A percentile compares a stretch with the other conserved stretches of the same genome.
Conservation (phyloP, 2,888 invertebrate species). For the Protula sp. region DNA sequence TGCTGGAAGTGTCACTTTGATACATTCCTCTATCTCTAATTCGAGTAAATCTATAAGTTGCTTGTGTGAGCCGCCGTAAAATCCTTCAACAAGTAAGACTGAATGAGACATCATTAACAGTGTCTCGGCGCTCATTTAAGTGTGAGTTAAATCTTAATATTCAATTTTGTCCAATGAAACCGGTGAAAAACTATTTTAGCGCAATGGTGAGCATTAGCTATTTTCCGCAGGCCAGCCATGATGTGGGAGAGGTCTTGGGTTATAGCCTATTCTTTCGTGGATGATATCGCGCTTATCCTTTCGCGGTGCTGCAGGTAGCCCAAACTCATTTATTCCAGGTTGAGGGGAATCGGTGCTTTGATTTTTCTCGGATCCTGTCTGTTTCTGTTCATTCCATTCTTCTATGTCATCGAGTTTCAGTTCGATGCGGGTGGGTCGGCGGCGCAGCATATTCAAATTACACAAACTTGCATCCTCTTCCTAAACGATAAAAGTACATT, state of each 20-base stretch:
- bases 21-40: slow-evolving; percentile 25
- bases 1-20: slow-evolving; percentile 61
- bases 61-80: slow-evolving; percentile 69
- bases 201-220: no score
- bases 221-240: no score
- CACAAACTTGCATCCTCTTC: neutral
- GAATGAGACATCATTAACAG: neutral
- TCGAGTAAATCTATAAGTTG: slow-evolving; percentile 60
- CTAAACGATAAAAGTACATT: no score
- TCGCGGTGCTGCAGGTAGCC: neutral
- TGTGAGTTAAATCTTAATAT: no score
- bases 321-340: no score
- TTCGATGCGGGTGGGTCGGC: slow-evolving; percentile 74
- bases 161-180: no score
- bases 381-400: slow-evolving; percentile 57
- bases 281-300: neutral
- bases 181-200: no score
- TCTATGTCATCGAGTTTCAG: slow-evolving; percentile 74
- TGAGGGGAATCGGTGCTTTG: no score
- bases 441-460: slow-evolving; percentile 64
- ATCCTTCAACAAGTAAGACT: slow-evolving; percentile 62
- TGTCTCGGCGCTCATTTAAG: neutral
- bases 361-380: slow-evolving; percentile 6
- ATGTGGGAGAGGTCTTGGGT: neutral
- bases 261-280: neutral